Evolutionary conservation across 2,113 vertebrate species (phyloP), one percentile per base, ranked within the genome.

Genomic region (Phasianus colchicus): DNA sequence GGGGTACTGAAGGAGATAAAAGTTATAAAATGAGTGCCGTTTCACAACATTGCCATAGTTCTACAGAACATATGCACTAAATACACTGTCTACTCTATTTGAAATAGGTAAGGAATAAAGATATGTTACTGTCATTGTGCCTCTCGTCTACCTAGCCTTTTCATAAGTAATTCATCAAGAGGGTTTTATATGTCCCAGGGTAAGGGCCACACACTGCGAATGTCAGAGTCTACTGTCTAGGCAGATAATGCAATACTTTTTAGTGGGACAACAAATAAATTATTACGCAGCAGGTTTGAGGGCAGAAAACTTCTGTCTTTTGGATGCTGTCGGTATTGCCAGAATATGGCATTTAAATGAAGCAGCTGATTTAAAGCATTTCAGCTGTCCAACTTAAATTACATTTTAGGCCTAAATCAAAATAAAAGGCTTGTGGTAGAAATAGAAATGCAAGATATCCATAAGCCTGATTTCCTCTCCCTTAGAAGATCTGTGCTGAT

Each of bases 191-290:
- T 40, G 25, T 82, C 50, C 65, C 70, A 74, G 79, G 75, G 45
- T 75, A 77, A 88, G 75, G 48, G 57, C 69, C 82, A 92, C 89
- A 55, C 55, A 84, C 75, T 88, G 24, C 92, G 45, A 94, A 92
- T 76, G 61, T 85, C 82, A 92, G 32, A 20, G 79, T 92, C 60
- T 86, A 92, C 85, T 93, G 80, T 69, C 65, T 54, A 83, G 22
- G 64, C 54, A 90, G 88, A 94, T 72, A 89, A 81, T 95, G 75
- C 42, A 89, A 77, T 86, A 74, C 29, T 30, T 93, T 96, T 92
- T 90, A 81, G 27, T 78, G 34, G 48, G 42, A 20, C 52, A 85
- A 77, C 67, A 95, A 92, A 92, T 92, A 80, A 95, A 92, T 77
- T 63, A 45, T 85, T 60, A 80, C 63, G 81, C 1, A 13, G n/a